Conservation (phyloP, 2,113 vertebrate species). For the Rutilus rutilus region DNA sequence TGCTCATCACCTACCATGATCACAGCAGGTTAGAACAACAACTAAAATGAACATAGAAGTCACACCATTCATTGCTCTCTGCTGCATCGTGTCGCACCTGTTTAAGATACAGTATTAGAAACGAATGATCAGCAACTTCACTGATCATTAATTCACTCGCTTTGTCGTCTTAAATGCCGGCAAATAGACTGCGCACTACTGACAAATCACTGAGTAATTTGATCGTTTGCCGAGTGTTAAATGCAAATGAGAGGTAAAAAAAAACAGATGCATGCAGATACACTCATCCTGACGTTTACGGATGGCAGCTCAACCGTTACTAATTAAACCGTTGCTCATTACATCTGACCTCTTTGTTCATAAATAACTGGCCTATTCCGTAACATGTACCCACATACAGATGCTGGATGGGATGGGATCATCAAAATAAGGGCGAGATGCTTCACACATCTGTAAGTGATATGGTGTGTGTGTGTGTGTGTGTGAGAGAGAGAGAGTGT, state of each 20-base stretch:
- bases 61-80: background rate
- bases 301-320: constrained; percentile 61
- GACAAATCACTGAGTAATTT: constrained; percentile 5
- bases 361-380: constrained; percentile 54
- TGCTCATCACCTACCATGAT: background rate
- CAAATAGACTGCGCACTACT: constrained; percentile 1
- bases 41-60: background rate
- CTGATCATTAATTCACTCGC: background rate
- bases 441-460: constrained; percentile 48
- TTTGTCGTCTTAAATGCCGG: background rate
- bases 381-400: constrained; percentile 49
- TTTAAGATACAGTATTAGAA: background rate
- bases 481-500: background rate
- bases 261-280: constrained; percentile 35
- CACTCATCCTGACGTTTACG: constrained; percentile 27
- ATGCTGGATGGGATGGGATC: constrained; percentile 7
- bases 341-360: constrained; percentile 53
- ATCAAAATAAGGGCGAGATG: constrained; percentile 35
- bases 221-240: constrained; percentile 16
- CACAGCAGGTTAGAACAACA: background rate
- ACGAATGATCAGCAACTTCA: background rate
- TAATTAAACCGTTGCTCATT: constrained; percentile 54
- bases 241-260: constrained; percentile 37
- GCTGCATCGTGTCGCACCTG: background rate
- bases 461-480: constrained; percentile 15